Base-by-base conservation (phyloP, 2,888 invertebrate genomes). In the Anthrax anthrax region DNA sequence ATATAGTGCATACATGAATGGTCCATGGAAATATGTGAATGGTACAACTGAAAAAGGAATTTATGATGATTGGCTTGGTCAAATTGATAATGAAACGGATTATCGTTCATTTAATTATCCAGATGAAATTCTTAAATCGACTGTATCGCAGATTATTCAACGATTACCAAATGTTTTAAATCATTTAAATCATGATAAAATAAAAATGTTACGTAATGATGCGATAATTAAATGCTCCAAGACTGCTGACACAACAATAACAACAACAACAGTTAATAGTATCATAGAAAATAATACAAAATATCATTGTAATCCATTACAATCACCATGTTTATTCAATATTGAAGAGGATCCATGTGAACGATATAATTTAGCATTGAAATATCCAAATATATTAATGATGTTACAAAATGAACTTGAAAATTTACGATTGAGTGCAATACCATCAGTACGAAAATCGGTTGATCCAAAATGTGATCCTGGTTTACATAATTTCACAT, bases 391-490 rank as follows among this genome's bases (percentile, higher is more conserved):
- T 16, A 54, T 59, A 18, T 32, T 64, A 8, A 40, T 55, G 3
- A 39, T 56, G 12, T 55, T 80, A n/a, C 68, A 73, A 55, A 62
- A 69, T 39, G 64, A 70, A 14, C 57, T 79, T 0, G 51, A 66
- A 18, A 65, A 70, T 47, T 68, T 70, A 49, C 65, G 70, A 14
- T 54, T 63, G 42, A 66, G 65, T 1, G 65, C 70, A 1, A 48
- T 72, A 13, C 61, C 67, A 1, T 64, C 72, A 3, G 64, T 55
- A 3, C 63, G 67, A 23, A 73, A 75, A 48, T 51, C 70, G 2
- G 62, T 63, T 1, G 79, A 79, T 58, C 63, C 69, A 0, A 61
- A 62, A 2, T 72, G 74, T 1, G 65, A 79, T 65, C 79, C 80
- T 0, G 56, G 54, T 0, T 56, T 66, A 10, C 75, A 73, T 66